Evolutionary conservation across 1,140 invertebrate species (phyloP).

Genomic region (Zophobas atratus): DNA sequence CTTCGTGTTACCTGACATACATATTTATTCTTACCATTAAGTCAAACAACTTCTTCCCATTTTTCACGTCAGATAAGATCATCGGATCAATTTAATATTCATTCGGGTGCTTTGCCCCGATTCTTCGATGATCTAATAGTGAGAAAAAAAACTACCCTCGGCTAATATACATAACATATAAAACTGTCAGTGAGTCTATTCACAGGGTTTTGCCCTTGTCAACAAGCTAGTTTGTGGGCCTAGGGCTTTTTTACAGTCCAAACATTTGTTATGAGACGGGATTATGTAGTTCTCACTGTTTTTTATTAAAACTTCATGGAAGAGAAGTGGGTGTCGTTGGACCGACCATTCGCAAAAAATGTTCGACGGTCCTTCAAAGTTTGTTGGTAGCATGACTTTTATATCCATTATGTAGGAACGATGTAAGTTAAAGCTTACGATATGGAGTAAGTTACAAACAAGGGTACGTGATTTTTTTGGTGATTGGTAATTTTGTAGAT

Average conservation of each 20-base stretch:
- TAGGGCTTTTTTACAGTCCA: neutral
- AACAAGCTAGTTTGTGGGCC: conserved; percentile 16
- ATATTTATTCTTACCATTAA: conserved; percentile 19
- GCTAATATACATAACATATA: conserved; percentile 42
- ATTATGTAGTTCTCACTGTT: neutral
- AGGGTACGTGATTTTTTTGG: no score
- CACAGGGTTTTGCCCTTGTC: conserved; percentile 32
- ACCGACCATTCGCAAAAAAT: no score
- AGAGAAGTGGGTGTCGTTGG: neutral
- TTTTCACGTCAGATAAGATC: conserved; percentile 35
- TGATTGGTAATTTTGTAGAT: no score
- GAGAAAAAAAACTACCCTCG: conserved; percentile 24
- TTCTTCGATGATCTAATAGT: conserved; percentile 37
- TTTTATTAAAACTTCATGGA: neutral
- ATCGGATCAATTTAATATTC: conserved; percentile 32
- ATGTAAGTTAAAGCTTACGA: no score
- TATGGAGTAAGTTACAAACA: no score
- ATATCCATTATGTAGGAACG: no score
- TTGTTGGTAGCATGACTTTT: no score
- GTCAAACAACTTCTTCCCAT: conserved; percentile 9
- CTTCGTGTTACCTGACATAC: neutral
- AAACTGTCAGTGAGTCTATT: conserved; percentile 26
- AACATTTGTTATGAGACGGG: conserved; percentile 6
- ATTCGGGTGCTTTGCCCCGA: conserved; percentile 28
- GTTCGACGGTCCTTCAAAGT: no score